Evolutionary conservation across 2,113 vertebrate genomes (phyloP).

Genomic region (Phyllostomus discolor): DNA sequence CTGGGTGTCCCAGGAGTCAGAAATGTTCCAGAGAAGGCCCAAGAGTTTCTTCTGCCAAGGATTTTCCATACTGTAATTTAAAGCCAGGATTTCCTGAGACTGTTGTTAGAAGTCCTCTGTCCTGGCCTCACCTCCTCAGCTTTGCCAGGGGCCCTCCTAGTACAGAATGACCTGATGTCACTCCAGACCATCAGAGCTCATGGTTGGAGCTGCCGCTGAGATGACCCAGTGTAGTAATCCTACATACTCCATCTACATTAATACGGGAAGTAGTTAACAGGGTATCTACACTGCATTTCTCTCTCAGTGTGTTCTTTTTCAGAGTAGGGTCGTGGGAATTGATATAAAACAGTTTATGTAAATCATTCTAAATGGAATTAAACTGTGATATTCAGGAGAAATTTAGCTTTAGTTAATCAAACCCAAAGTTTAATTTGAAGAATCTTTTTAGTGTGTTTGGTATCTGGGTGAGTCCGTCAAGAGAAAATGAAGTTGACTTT

Average conservation of each 20-base stretch:
- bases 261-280: neutral
- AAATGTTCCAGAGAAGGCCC: neutral
- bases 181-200: neutral
- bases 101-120: neutral
- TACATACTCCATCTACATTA: fast-evolving
- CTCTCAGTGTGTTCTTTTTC: neutral
- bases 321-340: neutral
- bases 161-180: neutral
- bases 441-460: neutral
- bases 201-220: neutral
- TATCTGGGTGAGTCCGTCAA: neutral
- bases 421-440: neutral
- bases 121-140: neutral
- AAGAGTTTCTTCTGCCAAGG: neutral
- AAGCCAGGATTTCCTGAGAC: neutral
- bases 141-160: neutral
- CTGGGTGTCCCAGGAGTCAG: neutral
- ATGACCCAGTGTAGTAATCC: neutral
- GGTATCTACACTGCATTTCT: neutral
- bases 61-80: neutral
- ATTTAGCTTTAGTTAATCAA: neutral
- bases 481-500: neutral
- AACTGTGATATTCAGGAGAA: neutral
- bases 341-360: neutral
- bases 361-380: neutral